phyloP scores from a whole-genome alignment of 2,888 invertebrate species.

The Tanaodytes sp. region DNA sequence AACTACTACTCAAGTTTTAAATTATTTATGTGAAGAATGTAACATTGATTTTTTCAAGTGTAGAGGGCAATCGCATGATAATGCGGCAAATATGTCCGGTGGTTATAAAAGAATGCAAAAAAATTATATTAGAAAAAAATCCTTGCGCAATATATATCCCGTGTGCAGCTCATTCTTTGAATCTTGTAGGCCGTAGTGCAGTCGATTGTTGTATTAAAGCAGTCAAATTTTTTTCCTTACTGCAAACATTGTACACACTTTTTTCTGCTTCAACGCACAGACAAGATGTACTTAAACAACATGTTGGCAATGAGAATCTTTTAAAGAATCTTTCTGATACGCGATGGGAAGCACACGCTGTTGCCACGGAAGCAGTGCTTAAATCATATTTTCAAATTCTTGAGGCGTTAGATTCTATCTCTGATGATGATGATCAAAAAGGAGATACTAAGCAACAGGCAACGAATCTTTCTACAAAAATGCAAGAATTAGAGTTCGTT shows the following conservation, averaged over 20 bases:
- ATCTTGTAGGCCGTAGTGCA: slow-evolving; percentile 47
- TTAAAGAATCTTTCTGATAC: slow-evolving; percentile 17
- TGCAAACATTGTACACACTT: slow-evolving; percentile 14
- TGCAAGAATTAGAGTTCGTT: slow-evolving; percentile 23
- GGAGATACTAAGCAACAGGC: slow-evolving; percentile 17
- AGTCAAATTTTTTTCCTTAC: slow-evolving; percentile 34
- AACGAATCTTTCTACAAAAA: slow-evolving; percentile 1
- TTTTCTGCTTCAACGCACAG: slow-evolving; percentile 16
- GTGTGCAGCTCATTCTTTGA: slow-evolving; percentile 52
- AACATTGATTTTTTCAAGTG: background rate
- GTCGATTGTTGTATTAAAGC: slow-evolving; percentile 44
- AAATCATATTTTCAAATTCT: slow-evolving; percentile 20
- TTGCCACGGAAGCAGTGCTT: slow-evolving; percentile 15
- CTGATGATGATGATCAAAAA: slow-evolving; percentile 7
- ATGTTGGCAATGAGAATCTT: background rate
- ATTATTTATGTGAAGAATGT: background rate
- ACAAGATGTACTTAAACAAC: no score
- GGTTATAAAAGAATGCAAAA: slow-evolving; percentile 17
- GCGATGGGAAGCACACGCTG: slow-evolving; percentile 25
- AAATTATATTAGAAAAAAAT: slow-evolving; percentile 1
- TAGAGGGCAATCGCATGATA: background rate
- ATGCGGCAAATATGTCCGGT: slow-evolving; percentile 14
- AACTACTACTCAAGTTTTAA: background rate
- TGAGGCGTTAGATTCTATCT: slow-evolving; percentile 11
- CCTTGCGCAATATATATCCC: slow-evolving; percentile 50